Evolutionary conservation across 1,140 invertebrate genomes (phyloP).

Genomic region (Cepaea nemoralis): DNA sequence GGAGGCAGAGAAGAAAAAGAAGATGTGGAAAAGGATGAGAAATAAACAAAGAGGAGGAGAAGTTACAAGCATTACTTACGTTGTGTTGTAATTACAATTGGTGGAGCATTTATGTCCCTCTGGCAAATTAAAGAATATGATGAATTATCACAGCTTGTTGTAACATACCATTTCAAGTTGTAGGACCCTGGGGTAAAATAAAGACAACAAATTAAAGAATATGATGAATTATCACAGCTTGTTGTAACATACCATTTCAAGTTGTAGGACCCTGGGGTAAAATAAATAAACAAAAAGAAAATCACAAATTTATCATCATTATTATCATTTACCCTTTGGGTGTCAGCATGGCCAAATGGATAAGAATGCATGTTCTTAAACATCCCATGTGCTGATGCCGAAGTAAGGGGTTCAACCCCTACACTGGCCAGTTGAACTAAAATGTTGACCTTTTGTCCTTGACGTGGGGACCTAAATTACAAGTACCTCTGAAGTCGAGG

Average conservation of each 20-base stretch:
- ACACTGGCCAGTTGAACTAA: too few species aligned
- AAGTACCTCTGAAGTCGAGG: too few species aligned
- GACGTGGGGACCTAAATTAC: too few species aligned
- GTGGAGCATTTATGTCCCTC: background rate
- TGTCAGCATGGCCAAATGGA: too few species aligned
- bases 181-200: background rate
- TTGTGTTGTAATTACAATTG: background rate
- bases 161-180: background rate
- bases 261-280: background rate
- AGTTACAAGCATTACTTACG: background rate
- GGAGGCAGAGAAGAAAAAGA: too few species aligned
- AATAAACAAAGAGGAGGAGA: too few species aligned
- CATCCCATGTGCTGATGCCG: too few species aligned
- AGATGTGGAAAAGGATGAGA: too few species aligned
- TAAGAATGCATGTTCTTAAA: too few species aligned
- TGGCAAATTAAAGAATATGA: constrained; percentile 5
- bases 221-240: background rate
- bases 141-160: background rate
- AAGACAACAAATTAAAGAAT: background rate
- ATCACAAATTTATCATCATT: background rate
- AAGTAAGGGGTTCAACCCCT: too few species aligned
- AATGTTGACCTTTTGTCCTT: too few species aligned
- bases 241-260: constrained; percentile 8
- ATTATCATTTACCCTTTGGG: too few species aligned
- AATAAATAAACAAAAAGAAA: background rate